Evolutionary conservation across 2,113 vertebrate species (phyloP), one percentile per base, ranked within the genome.

Genomic region (Sphaerodactylus townsendi): DNA sequence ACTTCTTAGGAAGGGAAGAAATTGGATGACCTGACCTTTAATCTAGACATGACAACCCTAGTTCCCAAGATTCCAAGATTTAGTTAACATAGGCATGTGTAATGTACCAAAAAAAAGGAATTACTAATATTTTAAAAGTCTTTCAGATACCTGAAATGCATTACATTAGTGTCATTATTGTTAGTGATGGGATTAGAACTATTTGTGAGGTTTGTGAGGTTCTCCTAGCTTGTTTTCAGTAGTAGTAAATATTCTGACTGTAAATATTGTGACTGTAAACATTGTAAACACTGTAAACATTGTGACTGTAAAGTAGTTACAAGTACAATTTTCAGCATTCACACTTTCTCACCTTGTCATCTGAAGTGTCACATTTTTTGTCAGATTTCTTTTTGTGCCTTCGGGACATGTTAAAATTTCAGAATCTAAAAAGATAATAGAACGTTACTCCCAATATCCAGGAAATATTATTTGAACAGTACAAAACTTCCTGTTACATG

Each of bases 321-420:
- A 25, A 70, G 23, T 37, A 69, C 15, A 2, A 13, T 66, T 78
- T 46, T 10, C 41, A 66, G 35, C 78, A 66, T 13, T 79, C 2
- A 81, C 23, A 25, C 69, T 37, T n/a, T 83, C 94, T 71, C 94
- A 94, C 94, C 90, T 87, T 88, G 37, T 25, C 78, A 78, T 89
- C 87, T 44, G 86, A 81, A 87, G 2, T 35, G 15, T 77, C 81
- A 75, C 92, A 90, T 30, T 92, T 90, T 44, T 28, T 82, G 17
- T 48, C 33, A 10, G 80, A 19, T 59, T 89, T 93, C 79, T 88
- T 94, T 79, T 37, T 28, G 79, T 93, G 93, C 82, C 84, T 93
- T 87, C 88, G 92, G 53, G 90, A 90, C 94, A 95, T 94, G 37
- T 37, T 79, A 25, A 79, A 10, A 19, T 33, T 86, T 93, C 88